Conservation (phyloP, 2,113 vertebrate genomes). For the Leucopsar rothschildi region DNA sequence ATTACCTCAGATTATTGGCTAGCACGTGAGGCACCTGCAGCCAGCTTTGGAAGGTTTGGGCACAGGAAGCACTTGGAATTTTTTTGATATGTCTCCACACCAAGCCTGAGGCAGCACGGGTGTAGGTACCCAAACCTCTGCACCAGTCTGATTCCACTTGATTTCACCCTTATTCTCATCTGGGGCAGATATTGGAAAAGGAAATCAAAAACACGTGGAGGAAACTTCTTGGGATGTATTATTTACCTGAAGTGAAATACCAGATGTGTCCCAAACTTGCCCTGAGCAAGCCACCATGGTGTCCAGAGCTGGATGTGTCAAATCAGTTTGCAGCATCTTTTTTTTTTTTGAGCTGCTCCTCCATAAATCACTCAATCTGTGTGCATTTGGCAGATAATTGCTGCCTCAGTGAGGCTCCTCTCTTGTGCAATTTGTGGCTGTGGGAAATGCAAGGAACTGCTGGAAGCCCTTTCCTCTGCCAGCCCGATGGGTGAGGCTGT, state of each 20-base stretch:
- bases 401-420: not conserved
- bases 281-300: not conserved
- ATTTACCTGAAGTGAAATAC: not conserved
- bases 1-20: not conserved
- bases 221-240: not conserved
- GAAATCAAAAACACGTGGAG: not conserved
- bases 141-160: not conserved
- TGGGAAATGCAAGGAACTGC: not conserved
- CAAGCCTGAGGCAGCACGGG: fast-evolving
- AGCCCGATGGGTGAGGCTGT: not conserved
- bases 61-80: not conserved
- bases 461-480: not conserved
- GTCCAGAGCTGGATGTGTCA: not conserved
- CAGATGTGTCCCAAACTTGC: fast-evolving
- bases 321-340: not conserved
- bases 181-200: not conserved
- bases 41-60: not conserved
- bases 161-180: not conserved
- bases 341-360: not conserved
- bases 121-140: fast-evolving
- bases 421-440: not conserved
- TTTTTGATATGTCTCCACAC: not conserved
- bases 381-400: not conserved
- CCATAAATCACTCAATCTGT: not conserved
- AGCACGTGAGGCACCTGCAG: not conserved